Percentiles rank a stretch among this genome's conserved stretches.
phyloP scores from a whole-genome alignment of 2,113 vertebrate genomes.

The Entomyzon cyanotis region DNA sequence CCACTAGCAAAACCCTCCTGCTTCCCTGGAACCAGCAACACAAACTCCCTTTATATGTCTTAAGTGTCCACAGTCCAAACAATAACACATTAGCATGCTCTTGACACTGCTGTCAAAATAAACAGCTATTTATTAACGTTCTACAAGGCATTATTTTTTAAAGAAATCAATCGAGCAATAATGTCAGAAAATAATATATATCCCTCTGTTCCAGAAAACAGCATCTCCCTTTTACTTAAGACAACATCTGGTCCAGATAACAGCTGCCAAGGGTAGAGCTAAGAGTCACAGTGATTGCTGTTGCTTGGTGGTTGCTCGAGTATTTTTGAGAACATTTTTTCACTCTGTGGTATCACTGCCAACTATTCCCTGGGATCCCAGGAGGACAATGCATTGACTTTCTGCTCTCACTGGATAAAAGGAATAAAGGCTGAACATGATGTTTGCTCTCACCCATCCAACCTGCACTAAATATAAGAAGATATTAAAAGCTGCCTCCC shows the following conservation, averaged over 20 bases:
- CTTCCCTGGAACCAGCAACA: conserved; percentile 43
- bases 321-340: conserved; percentile 18
- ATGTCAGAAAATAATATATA: conserved; percentile 55
- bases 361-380: conserved; percentile 55
- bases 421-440: conserved; percentile 30
- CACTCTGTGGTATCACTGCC: neutral
- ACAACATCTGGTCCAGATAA: conserved; percentile 76
- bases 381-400: conserved; percentile 42
- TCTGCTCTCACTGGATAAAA: neutral
- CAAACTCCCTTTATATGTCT: conserved; percentile 20
- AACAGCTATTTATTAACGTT: conserved; percentile 70
- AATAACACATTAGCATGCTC: conserved; percentile 65
- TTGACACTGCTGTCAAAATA: conserved; percentile 68
- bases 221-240: conserved; percentile 65
- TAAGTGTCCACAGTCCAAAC: conserved; percentile 40
- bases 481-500: neutral
- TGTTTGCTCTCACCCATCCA: conserved; percentile 41
- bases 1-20: conserved; percentile 24
- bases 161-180: conserved; percentile 44
- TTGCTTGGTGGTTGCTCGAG: neutral
- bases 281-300: neutral
- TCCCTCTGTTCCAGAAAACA: conserved; percentile 64
- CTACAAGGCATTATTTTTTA: conserved; percentile 60
- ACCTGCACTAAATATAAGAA: conserved; percentile 54
- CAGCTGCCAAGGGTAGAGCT: conserved; percentile 25